These are phyloP conservation scores for Toxotes jaculatrix DNA, from an alignment of 2,113 vertebrate genomes.

Conservation along the genomic window DNA sequence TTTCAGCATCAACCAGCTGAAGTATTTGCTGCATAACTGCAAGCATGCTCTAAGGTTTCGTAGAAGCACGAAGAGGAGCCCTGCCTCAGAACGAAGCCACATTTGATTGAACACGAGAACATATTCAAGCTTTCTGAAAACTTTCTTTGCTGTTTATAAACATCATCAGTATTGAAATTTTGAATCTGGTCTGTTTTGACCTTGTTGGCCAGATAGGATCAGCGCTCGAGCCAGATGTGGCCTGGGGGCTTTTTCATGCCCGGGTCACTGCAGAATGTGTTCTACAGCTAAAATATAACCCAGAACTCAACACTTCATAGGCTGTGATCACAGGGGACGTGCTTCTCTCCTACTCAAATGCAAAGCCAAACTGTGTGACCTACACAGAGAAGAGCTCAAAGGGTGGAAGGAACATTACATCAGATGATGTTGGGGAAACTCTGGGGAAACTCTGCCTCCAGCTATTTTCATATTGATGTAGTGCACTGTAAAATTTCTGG, in stretches of 20 bases:
- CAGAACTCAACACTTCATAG: slow-evolving; percentile 30
- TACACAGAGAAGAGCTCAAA: slow-evolving; percentile 37
- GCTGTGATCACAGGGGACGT: slow-evolving; percentile 40
- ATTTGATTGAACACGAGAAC: too few species aligned
- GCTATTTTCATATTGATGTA: slow-evolving; percentile 67
- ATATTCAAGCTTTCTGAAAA: background rate
- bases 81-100: too few species aligned
- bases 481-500: slow-evolving; percentile 51
- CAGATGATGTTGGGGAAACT: slow-evolving; percentile 53
- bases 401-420: slow-evolving; percentile 48
- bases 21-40: background rate
- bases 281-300: slow-evolving; percentile 16
- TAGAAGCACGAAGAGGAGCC: background rate
- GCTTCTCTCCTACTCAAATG: slow-evolving; percentile 27
- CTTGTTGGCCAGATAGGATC: background rate
- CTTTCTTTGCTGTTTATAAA: background rate
- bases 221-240: slow-evolving; percentile 25
- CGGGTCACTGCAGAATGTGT: slow-evolving; percentile 21
- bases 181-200: slow-evolving; percentile 22
- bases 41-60: background rate
- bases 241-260: slow-evolving; percentile 6
- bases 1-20: background rate
- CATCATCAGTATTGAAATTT: background rate
- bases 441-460: slow-evolving; percentile 56
- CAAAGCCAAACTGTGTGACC: slow-evolving; percentile 33